Evolutionary conservation across 2,888 invertebrate species (phyloP).

Genomic region (Petrophora chlorosata): DNA sequence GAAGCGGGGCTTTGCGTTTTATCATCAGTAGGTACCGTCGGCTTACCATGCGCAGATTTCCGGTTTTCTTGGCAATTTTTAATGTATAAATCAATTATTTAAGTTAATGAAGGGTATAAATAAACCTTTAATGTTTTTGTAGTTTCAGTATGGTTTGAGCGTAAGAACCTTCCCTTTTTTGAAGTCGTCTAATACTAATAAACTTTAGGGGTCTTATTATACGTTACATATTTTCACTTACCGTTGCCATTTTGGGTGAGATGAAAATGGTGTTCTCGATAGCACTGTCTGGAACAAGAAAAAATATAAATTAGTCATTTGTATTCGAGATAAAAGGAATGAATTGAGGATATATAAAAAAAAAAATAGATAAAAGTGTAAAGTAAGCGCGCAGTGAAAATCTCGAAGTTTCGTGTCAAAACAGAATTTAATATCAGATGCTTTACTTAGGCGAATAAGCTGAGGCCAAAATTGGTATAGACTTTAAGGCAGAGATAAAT

Average conservation of each 20-base stretch:
- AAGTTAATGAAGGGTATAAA: too few species aligned
- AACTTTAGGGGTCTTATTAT: neutral
- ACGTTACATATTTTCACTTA: constrained; percentile 34
- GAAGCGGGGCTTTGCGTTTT: constrained; percentile 10
- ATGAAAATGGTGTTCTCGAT: constrained; percentile 24
- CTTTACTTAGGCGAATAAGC: neutral
- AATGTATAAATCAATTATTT: too few species aligned
- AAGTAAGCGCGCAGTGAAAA: neutral
- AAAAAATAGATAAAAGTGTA: too few species aligned
- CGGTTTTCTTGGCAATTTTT: neutral
- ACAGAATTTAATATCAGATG: constrained; percentile 3
- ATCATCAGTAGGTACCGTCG: too few species aligned
- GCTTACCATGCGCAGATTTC: neutral
- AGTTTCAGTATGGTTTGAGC: too few species aligned
- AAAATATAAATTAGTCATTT: constrained; percentile 13
- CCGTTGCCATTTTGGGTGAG: constrained; percentile 41
- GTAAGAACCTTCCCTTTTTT: too few species aligned
- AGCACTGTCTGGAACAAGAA: constrained; percentile 44
- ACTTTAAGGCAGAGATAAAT: too few species aligned
- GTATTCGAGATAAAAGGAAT: neutral
- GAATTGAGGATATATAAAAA: too few species aligned
- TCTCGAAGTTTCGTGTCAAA: neutral
- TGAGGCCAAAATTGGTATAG: too few species aligned
- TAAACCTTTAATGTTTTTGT: too few species aligned
- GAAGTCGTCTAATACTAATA: too few species aligned